phyloP scores from a whole-genome alignment of 2,113 vertebrate species.

The Ochotona curzoniae region DNA sequence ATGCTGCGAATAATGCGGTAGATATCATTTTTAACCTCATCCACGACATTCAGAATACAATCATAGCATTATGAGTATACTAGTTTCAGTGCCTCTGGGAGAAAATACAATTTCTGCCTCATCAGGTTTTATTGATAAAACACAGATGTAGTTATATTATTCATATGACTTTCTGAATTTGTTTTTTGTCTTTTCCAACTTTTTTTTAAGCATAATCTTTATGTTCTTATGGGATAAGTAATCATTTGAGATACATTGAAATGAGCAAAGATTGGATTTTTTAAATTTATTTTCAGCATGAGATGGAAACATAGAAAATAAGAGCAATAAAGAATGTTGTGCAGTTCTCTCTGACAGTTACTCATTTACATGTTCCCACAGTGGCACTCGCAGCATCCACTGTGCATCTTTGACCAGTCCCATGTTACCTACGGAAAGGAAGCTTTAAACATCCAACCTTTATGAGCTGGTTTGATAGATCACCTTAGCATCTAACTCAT shows the following conservation, averaged over 20 bases:
- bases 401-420: neutral
- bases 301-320: conserved; percentile 59
- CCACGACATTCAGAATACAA: conserved; percentile 66
- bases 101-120: conserved; percentile 81
- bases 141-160: conserved; percentile 80
- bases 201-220: conserved; percentile 75
- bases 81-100: conserved; percentile 71
- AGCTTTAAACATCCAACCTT: neutral
- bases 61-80: conserved; percentile 66
- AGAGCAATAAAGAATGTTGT: conserved; percentile 4
- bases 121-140: conserved; percentile 82
- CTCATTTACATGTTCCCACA: neutral
- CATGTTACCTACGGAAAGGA: neutral
- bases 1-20: conserved; percentile 54
- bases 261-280: conserved; percentile 63
- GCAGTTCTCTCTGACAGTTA: neutral
- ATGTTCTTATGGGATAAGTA: conserved; percentile 64
- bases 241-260: conserved; percentile 69
- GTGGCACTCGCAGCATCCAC: neutral
- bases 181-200: conserved; percentile 72
- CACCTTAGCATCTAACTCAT: neutral
- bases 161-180: conserved; percentile 76
- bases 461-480: neutral
- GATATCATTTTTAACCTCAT: conserved; percentile 75
- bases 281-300: conserved; percentile 45